Evolutionary conservation across 64 coral and sea anemone species (phyloP).

Genomic region (Stylophora pistillata): DNA sequence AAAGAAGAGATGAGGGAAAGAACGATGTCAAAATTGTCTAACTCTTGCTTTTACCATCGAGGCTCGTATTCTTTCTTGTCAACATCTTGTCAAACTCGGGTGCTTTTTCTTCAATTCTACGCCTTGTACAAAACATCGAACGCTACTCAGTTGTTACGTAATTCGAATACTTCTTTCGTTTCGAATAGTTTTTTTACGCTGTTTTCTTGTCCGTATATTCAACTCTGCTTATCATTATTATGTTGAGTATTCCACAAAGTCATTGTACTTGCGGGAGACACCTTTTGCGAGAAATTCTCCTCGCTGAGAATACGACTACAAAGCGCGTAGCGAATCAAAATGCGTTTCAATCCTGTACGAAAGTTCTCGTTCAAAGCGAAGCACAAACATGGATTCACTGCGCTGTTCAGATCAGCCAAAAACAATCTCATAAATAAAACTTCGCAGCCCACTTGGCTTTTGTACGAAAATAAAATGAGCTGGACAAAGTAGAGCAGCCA

Average conservation of each 20-base stretch:
- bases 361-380: conserved; percentile 76
- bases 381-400: conserved; percentile 60
- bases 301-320: neutral
- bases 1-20: too few relatives aligned
- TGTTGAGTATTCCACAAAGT: neutral
- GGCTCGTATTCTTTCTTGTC: too few relatives aligned
- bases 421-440: conserved; percentile 54
- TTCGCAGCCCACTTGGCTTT: conserved; percentile 53
- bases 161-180: neutral
- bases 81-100: too few relatives aligned
- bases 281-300: neutral
- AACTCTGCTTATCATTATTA: neutral
- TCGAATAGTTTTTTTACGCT: neutral
- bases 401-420: conserved; percentile 68
- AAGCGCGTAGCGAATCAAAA: neutral
- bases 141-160: too few relatives aligned
- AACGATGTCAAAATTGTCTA: too few relatives aligned
- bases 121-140: too few relatives aligned
- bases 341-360: conserved; percentile 31
- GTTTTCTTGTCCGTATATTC: neutral
- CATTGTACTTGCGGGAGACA: neutral
- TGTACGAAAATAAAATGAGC: conserved; percentile 67
- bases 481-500: conserved; percentile 84
- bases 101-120: too few relatives aligned
- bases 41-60: too few relatives aligned